Evolutionary conservation across 2,888 invertebrate species (phyloP).

Genomic region (Cephus runcator): DNA sequence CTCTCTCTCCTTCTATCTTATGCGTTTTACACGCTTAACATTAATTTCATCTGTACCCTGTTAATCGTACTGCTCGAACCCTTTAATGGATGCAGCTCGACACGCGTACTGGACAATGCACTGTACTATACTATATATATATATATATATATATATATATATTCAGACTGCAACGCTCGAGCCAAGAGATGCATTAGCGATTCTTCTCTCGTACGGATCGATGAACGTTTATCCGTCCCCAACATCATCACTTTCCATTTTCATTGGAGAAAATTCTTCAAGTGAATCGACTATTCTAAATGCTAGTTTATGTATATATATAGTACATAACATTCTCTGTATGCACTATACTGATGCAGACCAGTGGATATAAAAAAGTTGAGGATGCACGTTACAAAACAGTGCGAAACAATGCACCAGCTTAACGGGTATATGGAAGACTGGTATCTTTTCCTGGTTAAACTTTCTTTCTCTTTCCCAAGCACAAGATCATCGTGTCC

Average conservation of each 20-base stretch:
- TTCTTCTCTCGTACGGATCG: constrained; percentile 28
- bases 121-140: not conserved
- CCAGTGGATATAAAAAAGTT: too few species aligned
- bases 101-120: too few species aligned
- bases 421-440: not conserved
- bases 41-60: too few species aligned
- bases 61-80: too few species aligned
- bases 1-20: too few species aligned
- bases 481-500: not conserved
- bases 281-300: too few species aligned
- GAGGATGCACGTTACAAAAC: not conserved
- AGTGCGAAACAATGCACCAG: not conserved
- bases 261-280: not conserved
- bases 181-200: constrained; percentile 24
- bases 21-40: too few species aligned
- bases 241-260: constrained; percentile 2
- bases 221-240: constrained; percentile 15
- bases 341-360: too few species aligned
- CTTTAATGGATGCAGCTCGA: too few species aligned
- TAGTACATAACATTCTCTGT: too few species aligned
- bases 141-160: constrained; percentile 9
- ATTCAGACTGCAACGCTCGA: constrained; percentile 12
- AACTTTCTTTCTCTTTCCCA: not conserved
- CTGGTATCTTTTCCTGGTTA: not conserved
- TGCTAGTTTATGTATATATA: too few species aligned